Conservation (phyloP, 2,113 vertebrate species). For the Origma solitaria region DNA sequence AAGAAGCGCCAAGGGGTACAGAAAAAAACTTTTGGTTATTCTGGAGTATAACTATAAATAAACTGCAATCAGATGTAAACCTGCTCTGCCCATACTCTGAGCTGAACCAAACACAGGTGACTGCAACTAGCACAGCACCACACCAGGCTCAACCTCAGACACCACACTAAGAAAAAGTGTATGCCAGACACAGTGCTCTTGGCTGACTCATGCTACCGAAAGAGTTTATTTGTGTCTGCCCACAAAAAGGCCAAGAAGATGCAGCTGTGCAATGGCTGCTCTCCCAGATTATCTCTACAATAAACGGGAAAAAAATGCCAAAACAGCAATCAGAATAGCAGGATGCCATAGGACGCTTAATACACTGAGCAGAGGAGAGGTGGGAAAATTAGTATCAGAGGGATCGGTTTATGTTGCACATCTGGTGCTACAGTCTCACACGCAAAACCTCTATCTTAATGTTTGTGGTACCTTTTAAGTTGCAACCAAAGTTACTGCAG, state of each 20-base stretch:
- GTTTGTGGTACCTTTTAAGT: background rate
- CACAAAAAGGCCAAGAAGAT: background rate
- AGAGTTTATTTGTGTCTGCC: background rate
- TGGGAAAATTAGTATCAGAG: background rate
- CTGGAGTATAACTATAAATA: slow-evolving; percentile 38
- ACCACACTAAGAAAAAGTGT: background rate
- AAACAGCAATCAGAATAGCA: background rate
- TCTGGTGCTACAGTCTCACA: background rate
- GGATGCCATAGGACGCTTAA: background rate
- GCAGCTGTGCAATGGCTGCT: background rate
- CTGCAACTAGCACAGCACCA: background rate
- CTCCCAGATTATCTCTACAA: background rate
- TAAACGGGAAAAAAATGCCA: background rate
- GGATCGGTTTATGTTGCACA: background rate
- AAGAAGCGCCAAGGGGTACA: background rate
- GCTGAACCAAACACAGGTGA: background rate
- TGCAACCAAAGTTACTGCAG: background rate
- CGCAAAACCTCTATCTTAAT: background rate
- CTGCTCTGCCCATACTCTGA: background rate
- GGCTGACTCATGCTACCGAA: background rate
- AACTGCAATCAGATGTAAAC: background rate
- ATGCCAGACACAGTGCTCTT: background rate
- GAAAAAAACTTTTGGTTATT: background rate
- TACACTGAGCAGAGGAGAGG: background rate
- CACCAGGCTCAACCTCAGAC: background rate